Percentiles rank a stretch among this genome's conserved stretches.
These are phyloP conservation scores for Tyto alba DNA, from an alignment of 2,113 vertebrate genomes.

Conservation along the genomic window DNA sequence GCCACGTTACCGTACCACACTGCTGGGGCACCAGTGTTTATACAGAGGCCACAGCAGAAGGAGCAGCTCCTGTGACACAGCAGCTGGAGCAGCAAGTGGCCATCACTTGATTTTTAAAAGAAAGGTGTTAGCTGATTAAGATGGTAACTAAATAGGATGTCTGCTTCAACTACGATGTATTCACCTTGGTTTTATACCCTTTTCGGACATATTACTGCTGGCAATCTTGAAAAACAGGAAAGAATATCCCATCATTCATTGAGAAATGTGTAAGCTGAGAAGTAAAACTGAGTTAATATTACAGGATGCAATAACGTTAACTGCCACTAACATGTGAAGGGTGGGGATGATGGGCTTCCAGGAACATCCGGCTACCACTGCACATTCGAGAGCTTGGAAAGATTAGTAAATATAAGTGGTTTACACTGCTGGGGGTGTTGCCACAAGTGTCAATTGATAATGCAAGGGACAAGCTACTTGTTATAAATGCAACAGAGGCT, in stretches of 20 bases:
- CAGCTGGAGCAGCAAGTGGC: neutral
- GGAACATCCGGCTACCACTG: neutral
- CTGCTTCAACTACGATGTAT: neutral
- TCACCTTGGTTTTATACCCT: neutral
- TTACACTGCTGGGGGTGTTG: neutral
- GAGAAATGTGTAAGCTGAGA: neutral
- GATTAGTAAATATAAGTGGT: neutral
- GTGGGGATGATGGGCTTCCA: neutral
- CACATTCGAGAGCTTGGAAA: neutral
- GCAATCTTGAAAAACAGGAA: neutral
- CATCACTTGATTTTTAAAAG: neutral
- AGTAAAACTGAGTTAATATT: neutral
- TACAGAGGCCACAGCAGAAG: neutral
- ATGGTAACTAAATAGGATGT: neutral
- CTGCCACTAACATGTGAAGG: rapidly evolving
- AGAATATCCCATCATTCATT: neutral
- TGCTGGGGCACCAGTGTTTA: neutral
- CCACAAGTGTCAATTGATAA: neutral
- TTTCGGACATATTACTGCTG: neutral
- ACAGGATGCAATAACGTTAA: neutral
- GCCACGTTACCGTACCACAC: rapidly evolving
- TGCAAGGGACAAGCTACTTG: neutral
- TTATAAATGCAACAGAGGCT: neutral
- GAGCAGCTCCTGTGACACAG: neutral
- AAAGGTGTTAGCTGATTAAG: neutral